A percentile compares a stretch with the other conserved stretches of the same genome.
These are phyloP conservation scores for Rhabdomys dilectus DNA, from an alignment of 2,113 vertebrate species.

Conservation along the genomic window DNA sequence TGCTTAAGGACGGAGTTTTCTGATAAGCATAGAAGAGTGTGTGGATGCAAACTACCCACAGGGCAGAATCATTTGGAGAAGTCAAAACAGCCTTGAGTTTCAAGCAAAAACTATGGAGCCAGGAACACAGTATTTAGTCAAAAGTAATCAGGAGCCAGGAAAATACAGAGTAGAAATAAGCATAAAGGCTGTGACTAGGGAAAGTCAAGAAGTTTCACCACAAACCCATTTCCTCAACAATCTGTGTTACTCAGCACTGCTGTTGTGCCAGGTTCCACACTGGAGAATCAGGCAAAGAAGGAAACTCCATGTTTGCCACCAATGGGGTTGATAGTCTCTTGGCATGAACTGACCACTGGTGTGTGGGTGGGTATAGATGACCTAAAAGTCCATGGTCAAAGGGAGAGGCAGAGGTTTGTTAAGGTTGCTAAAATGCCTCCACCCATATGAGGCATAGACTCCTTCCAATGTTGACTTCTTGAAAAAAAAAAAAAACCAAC, in stretches of 20 bases:
- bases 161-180: neutral
- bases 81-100: neutral
- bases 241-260: neutral
- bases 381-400: neutral
- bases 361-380: neutral
- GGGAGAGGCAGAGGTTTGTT: neutral
- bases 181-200: neutral
- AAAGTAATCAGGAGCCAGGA: conserved; percentile 48
- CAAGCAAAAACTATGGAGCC: neutral
- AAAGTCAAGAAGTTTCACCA: neutral
- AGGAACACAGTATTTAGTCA: conserved; percentile 25
- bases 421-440: neutral
- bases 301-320: neutral
- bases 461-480: neutral
- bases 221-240: neutral
- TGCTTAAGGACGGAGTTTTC: neutral
- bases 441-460: neutral
- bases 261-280: neutral
- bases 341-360: neutral
- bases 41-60: neutral
- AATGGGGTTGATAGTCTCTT: neutral
- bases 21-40: rapidly evolving
- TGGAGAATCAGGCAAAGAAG: neutral
- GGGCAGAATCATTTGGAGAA: neutral
- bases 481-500: too few relatives aligned